A percentile compares a stretch with the other conserved stretches of the same genome.
Conservation (phyloP, 1,140 invertebrate species). For the Eubasilissa regina region DNA sequence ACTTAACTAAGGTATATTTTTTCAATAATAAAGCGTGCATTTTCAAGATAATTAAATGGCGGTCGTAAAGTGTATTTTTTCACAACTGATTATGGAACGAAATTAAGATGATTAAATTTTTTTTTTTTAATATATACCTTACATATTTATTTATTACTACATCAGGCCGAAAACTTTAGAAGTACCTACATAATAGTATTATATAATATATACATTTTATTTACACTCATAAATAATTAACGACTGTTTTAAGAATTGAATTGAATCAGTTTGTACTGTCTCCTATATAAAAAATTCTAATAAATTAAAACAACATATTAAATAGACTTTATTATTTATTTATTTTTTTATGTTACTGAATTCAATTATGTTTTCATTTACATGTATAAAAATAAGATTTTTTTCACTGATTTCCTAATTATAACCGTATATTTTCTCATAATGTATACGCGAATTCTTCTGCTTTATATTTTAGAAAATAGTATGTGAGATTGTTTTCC, state of each 20-base stretch:
- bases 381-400: not conserved
- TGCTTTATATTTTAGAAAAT: constrained; percentile 25
- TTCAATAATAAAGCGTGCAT: no score
- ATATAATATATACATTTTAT: not conserved
- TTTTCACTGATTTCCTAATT: not conserved
- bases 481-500: constrained; percentile 38
- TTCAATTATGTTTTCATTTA: not conserved
- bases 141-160: no score
- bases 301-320: not conserved
- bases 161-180: no score
- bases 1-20: no score
- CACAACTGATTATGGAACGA: no score
- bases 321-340: not conserved
- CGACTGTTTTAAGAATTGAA: not conserved
- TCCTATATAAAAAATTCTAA: not conserved
- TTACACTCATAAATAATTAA: not conserved
- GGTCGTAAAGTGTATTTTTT: no score
- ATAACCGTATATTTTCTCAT: not conserved
- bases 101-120: no score
- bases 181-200: not conserved
- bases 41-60: no score
- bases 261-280: not conserved
- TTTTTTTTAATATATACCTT: no score
- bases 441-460: constrained; percentile 12
- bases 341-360: constrained; percentile 3